A percentile compares a stretch with the other conserved stretches of the same genome.
phyloP scores from a whole-genome alignment of 2,113 vertebrate species.

The Scomber japonicus region DNA sequence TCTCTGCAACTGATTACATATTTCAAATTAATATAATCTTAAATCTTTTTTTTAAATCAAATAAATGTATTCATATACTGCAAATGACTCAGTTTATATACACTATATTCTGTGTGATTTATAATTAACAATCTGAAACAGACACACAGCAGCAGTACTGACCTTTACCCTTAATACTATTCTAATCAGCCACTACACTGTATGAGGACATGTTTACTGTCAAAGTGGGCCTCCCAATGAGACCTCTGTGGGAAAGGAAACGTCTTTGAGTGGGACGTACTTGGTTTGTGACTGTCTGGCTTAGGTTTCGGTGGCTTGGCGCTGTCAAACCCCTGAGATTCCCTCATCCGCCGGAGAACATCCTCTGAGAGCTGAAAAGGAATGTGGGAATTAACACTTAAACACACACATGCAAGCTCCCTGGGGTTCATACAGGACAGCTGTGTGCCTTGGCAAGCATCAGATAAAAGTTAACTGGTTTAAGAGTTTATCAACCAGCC shows the following conservation, averaged over 20 bases:
- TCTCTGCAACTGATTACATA: not conserved
- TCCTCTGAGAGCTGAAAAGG: slow-evolving; percentile 80
- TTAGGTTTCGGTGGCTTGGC: slow-evolving; percentile 34
- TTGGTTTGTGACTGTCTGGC: slow-evolving; percentile 57
- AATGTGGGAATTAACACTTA: slow-evolving; percentile 9
- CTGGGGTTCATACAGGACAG: not conserved
- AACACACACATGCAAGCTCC: not conserved
- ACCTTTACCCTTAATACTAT: not conserved
- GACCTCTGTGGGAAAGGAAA: not conserved
- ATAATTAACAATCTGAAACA: not conserved
- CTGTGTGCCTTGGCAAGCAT: not conserved
- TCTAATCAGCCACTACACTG: not conserved
- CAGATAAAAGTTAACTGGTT: not conserved
- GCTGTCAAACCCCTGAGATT: slow-evolving; percentile 49
- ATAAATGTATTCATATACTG: not conserved
- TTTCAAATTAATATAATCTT: too few relatives aligned
- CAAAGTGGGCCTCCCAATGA: not conserved
- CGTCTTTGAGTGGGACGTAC: slow-evolving; percentile 54
- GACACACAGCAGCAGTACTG: not conserved
- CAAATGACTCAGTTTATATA: not conserved
- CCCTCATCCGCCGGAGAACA: slow-evolving; percentile 81
- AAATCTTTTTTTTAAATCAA: too few relatives aligned
- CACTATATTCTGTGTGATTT: not conserved
- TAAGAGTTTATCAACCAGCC: not conserved
- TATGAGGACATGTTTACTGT: slow-evolving; percentile 4